These are phyloP conservation scores for Pseudobourletiella spinata DNA, from an alignment of 1,140 invertebrate species.

Conservation along the genomic window DNA sequence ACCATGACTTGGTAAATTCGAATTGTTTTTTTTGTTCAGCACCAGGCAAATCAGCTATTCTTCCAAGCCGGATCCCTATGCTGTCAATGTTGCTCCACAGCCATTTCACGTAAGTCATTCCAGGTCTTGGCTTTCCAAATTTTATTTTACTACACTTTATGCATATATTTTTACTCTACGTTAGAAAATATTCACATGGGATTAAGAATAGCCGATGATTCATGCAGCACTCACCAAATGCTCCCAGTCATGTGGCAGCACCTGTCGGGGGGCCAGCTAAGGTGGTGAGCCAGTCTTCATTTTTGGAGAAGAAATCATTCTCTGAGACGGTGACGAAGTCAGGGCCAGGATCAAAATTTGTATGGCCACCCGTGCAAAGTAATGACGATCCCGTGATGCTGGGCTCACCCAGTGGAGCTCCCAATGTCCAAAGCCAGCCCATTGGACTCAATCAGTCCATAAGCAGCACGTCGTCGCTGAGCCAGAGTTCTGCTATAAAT, in stretches of 20 bases:
- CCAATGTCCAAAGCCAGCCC: constrained; percentile 6
- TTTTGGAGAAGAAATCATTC: constrained; percentile 10
- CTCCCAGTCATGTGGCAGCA: constrained; percentile 21
- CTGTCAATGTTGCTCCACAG: constrained; percentile 39
- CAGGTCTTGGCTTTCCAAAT: background rate
- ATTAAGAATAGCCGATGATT: no score
- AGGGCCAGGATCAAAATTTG: constrained; percentile 40
- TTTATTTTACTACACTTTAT: background rate
- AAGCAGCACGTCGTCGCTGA: background rate
- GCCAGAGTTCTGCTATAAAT: constrained; percentile 6
- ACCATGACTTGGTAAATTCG: background rate
- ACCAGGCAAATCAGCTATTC: background rate
- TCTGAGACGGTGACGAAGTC: constrained; percentile 25
- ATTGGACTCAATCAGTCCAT: background rate
- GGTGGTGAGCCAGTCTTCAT: background rate
- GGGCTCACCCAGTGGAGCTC: background rate
- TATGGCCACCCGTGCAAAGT: constrained; percentile 49
- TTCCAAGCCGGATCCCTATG: constrained; percentile 12
- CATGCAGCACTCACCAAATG: constrained; percentile 24
- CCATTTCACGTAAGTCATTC: constrained; percentile 42
- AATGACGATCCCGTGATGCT: constrained; percentile 27
- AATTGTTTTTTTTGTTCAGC: background rate
- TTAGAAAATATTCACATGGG: no score
- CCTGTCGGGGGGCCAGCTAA: no score
- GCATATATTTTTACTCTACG: no score